Conservation (phyloP, 2,797 vertebrate genomes). For the Pseudochromis fuscus region DNA sequence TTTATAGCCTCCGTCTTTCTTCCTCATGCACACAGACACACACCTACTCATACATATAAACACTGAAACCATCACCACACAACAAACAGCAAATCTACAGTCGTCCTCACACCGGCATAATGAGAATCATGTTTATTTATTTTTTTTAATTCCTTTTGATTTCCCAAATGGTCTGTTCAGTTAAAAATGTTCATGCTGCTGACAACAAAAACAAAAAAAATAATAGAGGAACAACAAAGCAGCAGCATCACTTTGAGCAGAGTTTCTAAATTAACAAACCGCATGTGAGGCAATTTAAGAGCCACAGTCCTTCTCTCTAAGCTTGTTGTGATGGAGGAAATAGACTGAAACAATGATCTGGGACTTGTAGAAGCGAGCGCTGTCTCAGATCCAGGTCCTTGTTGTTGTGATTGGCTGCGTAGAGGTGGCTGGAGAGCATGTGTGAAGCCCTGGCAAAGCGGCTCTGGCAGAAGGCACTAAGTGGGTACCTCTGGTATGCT, state of each 20-base stretch:
- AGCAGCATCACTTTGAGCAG: slow-evolving; percentile 24
- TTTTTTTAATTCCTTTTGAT: slow-evolving; percentile 40
- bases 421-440: slow-evolving; percentile 66
- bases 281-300: slow-evolving; percentile 21
- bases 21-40: neutral
- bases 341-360: slow-evolving; percentile 53
- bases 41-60: slow-evolving; percentile 17
- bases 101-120: slow-evolving; percentile 31
- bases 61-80: slow-evolving; percentile 20
- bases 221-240: slow-evolving; percentile 21
- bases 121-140: slow-evolving; percentile 45
- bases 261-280: slow-evolving; percentile 35
- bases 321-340: slow-evolving; percentile 41
- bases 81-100: slow-evolving; percentile 34
- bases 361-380: slow-evolving; percentile 63
- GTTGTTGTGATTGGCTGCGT: slow-evolving; percentile 59
- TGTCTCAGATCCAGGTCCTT: slow-evolving; percentile 76
- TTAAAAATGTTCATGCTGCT: slow-evolving; percentile 24
- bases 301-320: slow-evolving; percentile 14
- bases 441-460: slow-evolving; percentile 64
- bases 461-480: slow-evolving; percentile 62
- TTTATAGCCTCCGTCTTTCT: slow-evolving; percentile 39
- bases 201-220: slow-evolving; percentile 24
- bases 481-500: slow-evolving; percentile 75
- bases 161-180: slow-evolving; percentile 44